Evolutionary conservation across 2,113 vertebrate genomes (phyloP).

Genomic region (Myanophis thanlyinensis): DNA sequence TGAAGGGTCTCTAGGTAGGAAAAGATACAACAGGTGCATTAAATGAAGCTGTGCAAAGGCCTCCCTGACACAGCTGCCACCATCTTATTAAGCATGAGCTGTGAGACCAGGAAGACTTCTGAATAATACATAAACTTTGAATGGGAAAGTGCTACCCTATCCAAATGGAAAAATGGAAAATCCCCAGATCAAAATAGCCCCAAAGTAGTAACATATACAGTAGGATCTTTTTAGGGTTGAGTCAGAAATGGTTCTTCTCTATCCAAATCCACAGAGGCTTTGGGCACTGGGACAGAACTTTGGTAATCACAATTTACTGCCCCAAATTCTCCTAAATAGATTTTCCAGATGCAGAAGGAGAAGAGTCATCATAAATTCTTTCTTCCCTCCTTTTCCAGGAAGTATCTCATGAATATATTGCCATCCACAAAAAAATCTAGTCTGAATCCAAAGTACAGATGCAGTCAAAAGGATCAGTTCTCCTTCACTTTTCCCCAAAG

Average conservation of each 20-base stretch:
- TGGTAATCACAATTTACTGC: neutral
- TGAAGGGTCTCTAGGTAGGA: neutral
- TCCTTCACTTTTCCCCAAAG: neutral
- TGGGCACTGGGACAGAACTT: neutral
- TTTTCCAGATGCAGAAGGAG: neutral
- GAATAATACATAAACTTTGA: neutral
- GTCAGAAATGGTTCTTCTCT: neutral
- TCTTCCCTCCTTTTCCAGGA: neutral
- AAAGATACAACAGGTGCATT: neutral
- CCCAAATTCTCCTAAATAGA: neutral
- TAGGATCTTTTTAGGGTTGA: neutral
- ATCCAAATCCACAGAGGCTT: neutral
- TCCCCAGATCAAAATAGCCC: neutral
- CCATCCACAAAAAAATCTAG: neutral
- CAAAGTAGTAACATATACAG: neutral
- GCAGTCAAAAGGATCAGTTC: neutral
- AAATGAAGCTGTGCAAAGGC: neutral
- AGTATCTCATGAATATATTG: neutral
- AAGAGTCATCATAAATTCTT: neutral
- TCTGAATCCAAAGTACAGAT: neutral
- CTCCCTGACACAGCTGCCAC: neutral
- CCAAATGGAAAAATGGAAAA: neutral
- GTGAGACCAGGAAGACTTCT: neutral
- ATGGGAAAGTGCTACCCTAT: neutral
- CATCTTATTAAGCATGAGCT: neutral